phyloP scores from a whole-genome alignment of 2,888 invertebrate genomes.

The Geotrupes spiniger region DNA sequence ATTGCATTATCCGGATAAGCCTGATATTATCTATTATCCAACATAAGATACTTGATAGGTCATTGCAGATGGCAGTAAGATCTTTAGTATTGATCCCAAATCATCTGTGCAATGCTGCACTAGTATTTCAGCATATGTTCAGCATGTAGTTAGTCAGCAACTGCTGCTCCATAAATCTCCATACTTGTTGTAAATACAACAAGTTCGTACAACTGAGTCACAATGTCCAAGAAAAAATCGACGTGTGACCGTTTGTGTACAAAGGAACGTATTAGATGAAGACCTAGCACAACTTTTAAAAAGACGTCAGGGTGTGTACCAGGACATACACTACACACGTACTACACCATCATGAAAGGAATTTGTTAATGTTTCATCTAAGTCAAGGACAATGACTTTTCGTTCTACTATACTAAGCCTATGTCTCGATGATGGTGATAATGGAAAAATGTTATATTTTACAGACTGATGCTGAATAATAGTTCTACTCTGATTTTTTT shows the following conservation, averaged over 20 bases:
- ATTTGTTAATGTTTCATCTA: conserved; percentile 99
- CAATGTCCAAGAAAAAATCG: conserved; percentile 97
- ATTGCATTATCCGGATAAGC: conserved; percentile 99
- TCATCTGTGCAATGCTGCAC: conserved; percentile 97
- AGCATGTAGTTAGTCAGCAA: conserved; percentile 96
- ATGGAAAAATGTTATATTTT: conserved; percentile 93
- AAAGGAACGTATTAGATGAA: conserved; percentile 98
- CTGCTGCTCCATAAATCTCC: conserved; percentile 99
- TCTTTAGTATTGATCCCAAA: conserved; percentile 97
- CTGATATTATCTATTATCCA: conserved; percentile 99
- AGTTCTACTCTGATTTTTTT: conserved; percentile 93
- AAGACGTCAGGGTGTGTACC: conserved; percentile 99
- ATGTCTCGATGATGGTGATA: conserved; percentile 92
- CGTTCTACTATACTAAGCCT: conserved; percentile 92
- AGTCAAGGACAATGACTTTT: conserved; percentile 94
- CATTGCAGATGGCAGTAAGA: conserved; percentile 93
- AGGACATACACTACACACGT: conserved; percentile 90
- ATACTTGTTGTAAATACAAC: conserved; percentile 99
- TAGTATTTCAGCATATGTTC: conserved; percentile 90
- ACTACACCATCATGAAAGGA: conserved; percentile 98
- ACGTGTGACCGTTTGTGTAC: conserved; percentile 99
- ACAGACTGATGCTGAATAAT: conserved; percentile 98
- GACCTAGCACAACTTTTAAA: conserved; percentile 95
- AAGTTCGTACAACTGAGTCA: conserved; percentile 97
- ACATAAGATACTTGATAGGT: conserved; percentile 97